Base-by-base conservation (phyloP, 2,888 invertebrate species). In the Dasysyrphus tricinctus region DNA sequence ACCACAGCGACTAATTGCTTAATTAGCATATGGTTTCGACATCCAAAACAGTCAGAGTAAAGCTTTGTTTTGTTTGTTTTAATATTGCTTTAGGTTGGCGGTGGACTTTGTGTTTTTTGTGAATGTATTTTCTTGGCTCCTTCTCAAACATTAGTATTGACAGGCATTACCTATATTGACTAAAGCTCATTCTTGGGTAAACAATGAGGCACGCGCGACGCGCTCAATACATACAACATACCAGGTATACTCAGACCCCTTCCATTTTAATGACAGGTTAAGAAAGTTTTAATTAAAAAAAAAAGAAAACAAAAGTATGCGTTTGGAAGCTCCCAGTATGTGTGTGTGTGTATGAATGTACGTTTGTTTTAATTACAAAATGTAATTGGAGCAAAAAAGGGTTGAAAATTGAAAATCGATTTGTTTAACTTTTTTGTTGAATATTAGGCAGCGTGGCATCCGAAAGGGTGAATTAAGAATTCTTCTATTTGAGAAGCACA, bases 1-100 rank as follows among this genome's bases (percentile, higher is more conserved):
- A 91, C 92, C 91, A 90, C 92, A 92, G 89, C 90, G 91, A 90
- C 91, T 92, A 92, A 92, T 92, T 92, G 92, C 92, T 91, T 92
- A 92, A 92, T 92, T 92, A 92, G 92, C 92, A 92, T 92, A 92
- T 91, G 92, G 90, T 89, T 89, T 89, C 90, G 91, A 90, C 91
- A 90, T 90, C 74, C 57, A 70, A 65, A 49, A 37, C 63, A 73
- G 65, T 39, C 39, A 24, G 19, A 19, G 57, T 42, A 39, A 14
- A 67, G 54, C 47, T 72, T 73, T 73, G 67, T 80, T 76, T 44
- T 54, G 24, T 67, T 78, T 84, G 37, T 51, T 16, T 19, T 37
- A 6, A n/a, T 44, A 44, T 44, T n/a, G 6, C 5, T 14, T 54
- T 56, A n/a, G 65, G 34, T 65, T 51, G 67, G 5, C 51, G 42